A percentile compares a stretch with the other conserved stretches of the same genome.
Evolutionary conservation across 2,888 invertebrate species (phyloP).

Genomic region (Agonopterix subpropinquella): DNA sequence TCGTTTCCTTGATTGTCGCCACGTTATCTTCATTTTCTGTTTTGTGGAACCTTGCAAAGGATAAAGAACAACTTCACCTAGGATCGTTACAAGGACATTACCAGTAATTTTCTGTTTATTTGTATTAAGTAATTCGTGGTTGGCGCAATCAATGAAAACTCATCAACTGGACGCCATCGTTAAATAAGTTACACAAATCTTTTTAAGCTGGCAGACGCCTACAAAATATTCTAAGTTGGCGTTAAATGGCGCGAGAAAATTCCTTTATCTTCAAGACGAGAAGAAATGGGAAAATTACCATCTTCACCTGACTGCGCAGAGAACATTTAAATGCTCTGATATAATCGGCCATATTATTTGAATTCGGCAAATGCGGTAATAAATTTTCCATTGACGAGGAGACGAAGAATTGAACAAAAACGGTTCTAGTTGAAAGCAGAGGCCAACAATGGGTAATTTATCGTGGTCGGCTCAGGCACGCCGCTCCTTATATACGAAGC

Average conservation of each 20-base stretch:
- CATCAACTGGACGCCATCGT: neutral
- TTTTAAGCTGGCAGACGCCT: conserved; percentile 5
- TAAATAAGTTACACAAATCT: conserved; percentile 8
- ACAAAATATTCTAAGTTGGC: conserved; percentile 10
- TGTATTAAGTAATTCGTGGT: no score
- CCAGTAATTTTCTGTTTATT: no score
- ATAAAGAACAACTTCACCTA: no score
- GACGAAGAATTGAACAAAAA: conserved; percentile 73
- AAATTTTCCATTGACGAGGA: conserved; percentile 71
- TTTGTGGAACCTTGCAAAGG: neutral
- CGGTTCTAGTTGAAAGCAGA: conserved; percentile 63
- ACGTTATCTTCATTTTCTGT: conserved; percentile 9
- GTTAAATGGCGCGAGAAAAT: conserved; percentile 29
- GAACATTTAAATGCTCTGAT: conserved; percentile 55
- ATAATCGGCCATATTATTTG: conserved; percentile 64
- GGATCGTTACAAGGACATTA: no score
- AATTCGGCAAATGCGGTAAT: conserved; percentile 64
- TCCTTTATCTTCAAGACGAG: conserved; percentile 26
- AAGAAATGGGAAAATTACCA: conserved; percentile 50
- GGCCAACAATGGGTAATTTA: conserved; percentile 71
- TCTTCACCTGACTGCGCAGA: conserved; percentile 43
- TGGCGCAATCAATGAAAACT: no score
- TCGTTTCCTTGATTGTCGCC: conserved; percentile 4
- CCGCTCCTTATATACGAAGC: conserved; percentile 42
- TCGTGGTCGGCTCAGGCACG: conserved; percentile 37